Evolutionary conservation across 2,113 vertebrate genomes (phyloP).

Genomic region (Rana temporaria): DNA sequence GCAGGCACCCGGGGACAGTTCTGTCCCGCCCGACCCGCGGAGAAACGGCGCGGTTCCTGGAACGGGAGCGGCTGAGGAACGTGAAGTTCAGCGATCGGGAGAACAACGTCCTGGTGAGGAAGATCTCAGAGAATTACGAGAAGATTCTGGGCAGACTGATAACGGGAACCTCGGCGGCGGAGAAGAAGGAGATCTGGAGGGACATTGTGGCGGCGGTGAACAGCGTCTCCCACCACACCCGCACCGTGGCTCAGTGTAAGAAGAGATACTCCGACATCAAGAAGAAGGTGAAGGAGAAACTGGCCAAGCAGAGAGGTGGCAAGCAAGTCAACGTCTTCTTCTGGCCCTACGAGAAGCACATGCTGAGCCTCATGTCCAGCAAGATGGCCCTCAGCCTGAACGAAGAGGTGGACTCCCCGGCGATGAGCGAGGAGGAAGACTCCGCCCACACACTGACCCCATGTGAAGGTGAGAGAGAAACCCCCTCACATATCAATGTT

Average conservation of each 20-base stretch:
- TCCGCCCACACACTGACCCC: too few species aligned
- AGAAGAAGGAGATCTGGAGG: neutral
- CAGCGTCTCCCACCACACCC: neutral
- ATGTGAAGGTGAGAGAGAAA: too few species aligned
- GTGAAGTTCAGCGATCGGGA: neutral
- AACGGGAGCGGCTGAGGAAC: neutral
- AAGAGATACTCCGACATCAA: neutral
- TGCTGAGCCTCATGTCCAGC: neutral
- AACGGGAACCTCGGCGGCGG: neutral
- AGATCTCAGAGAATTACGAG: constrained; percentile 2
- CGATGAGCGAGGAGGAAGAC: too few species aligned
- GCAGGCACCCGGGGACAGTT: too few species aligned
- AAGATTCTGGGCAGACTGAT: neutral
- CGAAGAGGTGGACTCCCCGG: too few species aligned
- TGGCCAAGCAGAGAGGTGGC: neutral
- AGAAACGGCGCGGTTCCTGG: neutral
- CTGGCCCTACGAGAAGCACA: neutral
- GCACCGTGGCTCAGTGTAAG: neutral
- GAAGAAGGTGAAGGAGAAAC: neutral
- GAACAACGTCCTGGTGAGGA: neutral
- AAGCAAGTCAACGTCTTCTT: neutral
- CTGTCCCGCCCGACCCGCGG: neutral
- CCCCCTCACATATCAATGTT: too few species aligned
- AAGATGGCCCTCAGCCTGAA: neutral
- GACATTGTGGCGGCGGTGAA: neutral